Conservation (phyloP, 2,113 vertebrate species). For the Acrocephalus arundinaceus region DNA sequence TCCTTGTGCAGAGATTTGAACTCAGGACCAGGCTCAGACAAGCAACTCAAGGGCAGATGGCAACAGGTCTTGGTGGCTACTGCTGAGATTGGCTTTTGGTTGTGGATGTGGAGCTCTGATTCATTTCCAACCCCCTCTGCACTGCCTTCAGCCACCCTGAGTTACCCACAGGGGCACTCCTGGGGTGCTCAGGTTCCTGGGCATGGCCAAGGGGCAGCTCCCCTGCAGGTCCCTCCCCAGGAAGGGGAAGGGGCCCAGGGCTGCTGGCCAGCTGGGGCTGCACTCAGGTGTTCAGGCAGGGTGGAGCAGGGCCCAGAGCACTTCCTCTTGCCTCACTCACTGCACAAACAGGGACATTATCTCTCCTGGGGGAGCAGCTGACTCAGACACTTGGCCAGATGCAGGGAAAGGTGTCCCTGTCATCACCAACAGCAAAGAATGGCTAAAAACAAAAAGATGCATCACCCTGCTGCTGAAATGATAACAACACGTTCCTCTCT, state of each 20-base stretch:
- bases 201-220: not conserved
- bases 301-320: not conserved
- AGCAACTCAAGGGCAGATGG: not conserved
- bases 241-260: not conserved
- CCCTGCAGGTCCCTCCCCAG: accelerated
- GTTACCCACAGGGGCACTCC: not conserved
- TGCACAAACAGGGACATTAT: not conserved
- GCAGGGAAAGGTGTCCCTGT: slow-evolving; percentile 36
- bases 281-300: slow-evolving; percentile 22
- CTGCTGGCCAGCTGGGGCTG: not conserved
- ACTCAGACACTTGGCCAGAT: slow-evolving; percentile 31
- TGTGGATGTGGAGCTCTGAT: not conserved
- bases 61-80: not conserved
- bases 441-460: not conserved
- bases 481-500: not conserved
- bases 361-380: slow-evolving; percentile 25
- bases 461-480: not conserved
- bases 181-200: accelerated
- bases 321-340: slow-evolving; percentile 12
- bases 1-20: not conserved
- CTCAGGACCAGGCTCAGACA: not conserved
- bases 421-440: not conserved
- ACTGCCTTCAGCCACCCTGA: not conserved
- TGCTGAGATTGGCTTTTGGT: not conserved
- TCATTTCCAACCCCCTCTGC: not conserved